A percentile compares a stretch with the other conserved stretches of the same genome.
Conservation (phyloP, 2,113 vertebrate species). For the Mus pahari region DNA sequence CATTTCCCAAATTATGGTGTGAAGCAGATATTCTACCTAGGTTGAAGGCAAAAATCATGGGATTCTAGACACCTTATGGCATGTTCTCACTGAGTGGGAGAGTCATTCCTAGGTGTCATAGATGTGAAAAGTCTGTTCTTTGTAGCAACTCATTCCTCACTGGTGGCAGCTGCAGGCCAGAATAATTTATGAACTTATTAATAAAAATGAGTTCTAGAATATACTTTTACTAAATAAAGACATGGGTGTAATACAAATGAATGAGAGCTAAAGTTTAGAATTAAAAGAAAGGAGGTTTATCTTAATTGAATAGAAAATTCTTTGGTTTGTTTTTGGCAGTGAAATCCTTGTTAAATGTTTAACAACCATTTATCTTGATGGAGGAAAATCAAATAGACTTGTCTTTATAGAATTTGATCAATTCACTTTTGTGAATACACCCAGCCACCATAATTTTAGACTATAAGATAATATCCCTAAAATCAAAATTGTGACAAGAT, state of each 20-base stretch:
- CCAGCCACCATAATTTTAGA: neutral
- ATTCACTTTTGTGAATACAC: neutral
- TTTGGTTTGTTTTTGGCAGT: neutral
- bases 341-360: neutral
- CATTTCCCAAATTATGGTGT: rapidly evolving
- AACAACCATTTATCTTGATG: neutral
- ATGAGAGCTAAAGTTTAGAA: neutral
- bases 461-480: neutral
- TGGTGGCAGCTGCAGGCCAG: neutral
- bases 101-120: neutral
- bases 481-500: neutral
- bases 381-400: neutral
- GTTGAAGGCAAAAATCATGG: neutral
- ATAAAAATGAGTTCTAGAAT: neutral
- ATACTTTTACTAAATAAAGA: neutral
- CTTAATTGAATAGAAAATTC: neutral
- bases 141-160: rapidly evolving
- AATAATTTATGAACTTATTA: neutral
- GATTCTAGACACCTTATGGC: neutral
- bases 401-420: neutral
- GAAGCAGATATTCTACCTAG: rapidly evolving
- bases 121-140: neutral
- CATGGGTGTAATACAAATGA: neutral
- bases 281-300: neutral
- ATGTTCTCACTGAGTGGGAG: no score